Evolutionary conservation across 2,888 invertebrate genomes (phyloP).

Genomic region (Aphodius sticticus): DNA sequence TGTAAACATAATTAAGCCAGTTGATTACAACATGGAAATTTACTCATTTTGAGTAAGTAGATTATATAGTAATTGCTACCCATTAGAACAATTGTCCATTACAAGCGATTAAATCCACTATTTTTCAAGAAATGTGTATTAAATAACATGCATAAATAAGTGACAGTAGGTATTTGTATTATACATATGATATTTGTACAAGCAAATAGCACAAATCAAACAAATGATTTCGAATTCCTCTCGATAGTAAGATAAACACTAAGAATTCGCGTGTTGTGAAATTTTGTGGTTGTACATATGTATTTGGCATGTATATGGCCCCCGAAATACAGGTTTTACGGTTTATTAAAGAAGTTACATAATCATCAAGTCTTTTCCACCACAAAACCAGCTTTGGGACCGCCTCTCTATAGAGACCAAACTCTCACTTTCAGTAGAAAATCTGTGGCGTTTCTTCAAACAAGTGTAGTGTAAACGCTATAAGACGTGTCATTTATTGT

Average conservation of each 20-base stretch:
- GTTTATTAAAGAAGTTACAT: neutral
- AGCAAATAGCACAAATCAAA: neutral
- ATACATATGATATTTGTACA: no score
- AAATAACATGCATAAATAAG: no score
- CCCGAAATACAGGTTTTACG: neutral
- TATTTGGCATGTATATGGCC: neutral
- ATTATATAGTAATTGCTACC: neutral
- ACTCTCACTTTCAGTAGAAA: neutral
- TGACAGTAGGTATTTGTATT: no score
- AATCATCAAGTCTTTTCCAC: neutral
- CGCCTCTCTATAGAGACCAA: neutral
- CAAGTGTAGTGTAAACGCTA: neutral
- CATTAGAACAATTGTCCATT: neutral
- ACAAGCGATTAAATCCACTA: neutral
- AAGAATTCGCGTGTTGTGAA: neutral
- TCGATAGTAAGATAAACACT: neutral
- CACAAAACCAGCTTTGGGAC: neutral
- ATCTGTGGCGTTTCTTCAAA: neutral
- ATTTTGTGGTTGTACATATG: neutral
- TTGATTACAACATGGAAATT: neutral
- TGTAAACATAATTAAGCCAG: neutral
- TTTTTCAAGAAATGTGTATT: no score
- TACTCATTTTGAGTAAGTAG: neutral
- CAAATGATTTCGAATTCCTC: neutral
- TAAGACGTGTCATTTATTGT: neutral